Conservation (phyloP, 2,113 vertebrate species). For the Pogonocichla stellata region DNA sequence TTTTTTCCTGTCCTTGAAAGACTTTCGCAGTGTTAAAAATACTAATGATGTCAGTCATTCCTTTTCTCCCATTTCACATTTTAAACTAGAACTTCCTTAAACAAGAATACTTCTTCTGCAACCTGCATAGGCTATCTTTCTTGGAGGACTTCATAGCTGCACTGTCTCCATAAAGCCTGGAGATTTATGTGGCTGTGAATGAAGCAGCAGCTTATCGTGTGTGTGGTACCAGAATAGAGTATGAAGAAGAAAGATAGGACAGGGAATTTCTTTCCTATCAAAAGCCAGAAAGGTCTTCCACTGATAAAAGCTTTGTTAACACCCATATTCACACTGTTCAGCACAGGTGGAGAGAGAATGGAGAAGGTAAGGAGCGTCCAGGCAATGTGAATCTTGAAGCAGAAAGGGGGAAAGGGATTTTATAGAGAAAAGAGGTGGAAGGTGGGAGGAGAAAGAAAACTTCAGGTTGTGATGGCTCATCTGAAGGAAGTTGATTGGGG, state of each 20-base stretch:
- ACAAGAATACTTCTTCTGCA: not conserved
- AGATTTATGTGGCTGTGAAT: not conserved
- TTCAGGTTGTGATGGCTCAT: not conserved
- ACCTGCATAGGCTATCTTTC: not conserved
- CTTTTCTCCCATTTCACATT: not conserved
- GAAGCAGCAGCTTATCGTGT: not conserved
- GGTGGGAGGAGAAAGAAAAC: not conserved
- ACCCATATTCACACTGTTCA: not conserved
- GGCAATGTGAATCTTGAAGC: not conserved
- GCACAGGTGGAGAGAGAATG: not conserved
- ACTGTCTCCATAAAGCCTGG: not conserved
- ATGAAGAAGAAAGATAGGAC: not conserved
- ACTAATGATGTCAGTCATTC: not conserved
- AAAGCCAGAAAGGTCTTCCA: not conserved
- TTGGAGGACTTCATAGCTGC: not conserved
- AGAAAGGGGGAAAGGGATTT: not conserved
- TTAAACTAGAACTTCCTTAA: not conserved
- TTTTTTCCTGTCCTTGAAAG: not conserved
- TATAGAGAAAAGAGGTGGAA: not conserved
- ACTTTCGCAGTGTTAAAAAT: not conserved
- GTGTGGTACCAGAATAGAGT: not conserved
- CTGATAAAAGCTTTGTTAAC: not conserved
- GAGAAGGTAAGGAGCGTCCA: not conserved
- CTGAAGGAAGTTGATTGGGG: not conserved
- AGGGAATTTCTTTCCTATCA: not conserved